A percentile compares a stretch with the other conserved stretches of the same genome.
Evolutionary conservation across 1,140 invertebrate species (phyloP).

Genomic region (Musca domestica): DNA sequence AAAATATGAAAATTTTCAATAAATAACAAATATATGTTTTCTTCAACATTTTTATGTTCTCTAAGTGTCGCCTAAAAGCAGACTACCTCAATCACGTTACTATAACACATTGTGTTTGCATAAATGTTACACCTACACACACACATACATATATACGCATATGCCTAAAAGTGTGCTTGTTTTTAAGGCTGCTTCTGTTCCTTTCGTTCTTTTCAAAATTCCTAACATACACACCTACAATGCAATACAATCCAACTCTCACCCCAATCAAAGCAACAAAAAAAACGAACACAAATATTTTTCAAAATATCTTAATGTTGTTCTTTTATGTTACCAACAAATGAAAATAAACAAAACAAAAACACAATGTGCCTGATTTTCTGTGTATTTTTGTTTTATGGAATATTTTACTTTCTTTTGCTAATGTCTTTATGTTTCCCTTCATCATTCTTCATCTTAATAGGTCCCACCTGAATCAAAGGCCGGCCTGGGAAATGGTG

Average conservation of each 20-base stretch:
- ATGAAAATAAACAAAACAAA: constrained; percentile 8
- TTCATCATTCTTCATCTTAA: constrained; percentile 18
- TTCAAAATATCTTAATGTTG: constrained; percentile 10
- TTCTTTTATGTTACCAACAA: constrained; percentile 2
- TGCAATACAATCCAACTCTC: no score
- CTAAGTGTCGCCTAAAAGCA: no score
- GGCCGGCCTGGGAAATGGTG: constrained; percentile 68
- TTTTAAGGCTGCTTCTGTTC: not conserved
- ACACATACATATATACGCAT: not conserved
- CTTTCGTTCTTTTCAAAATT: no score
- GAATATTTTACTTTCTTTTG: not conserved
- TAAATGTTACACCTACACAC: not conserved
- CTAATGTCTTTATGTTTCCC: not conserved
- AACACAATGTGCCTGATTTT: constrained; percentile 18
- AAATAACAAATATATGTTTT: no score
- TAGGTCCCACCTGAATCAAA: constrained; percentile 70
- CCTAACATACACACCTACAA: no score
- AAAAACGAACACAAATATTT: constrained; percentile 5
- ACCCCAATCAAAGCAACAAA: not conserved
- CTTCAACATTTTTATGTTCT: no score
- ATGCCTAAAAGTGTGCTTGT: constrained; percentile 18
- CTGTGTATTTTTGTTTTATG: not conserved
- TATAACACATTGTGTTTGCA: not conserved
- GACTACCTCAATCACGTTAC: no score
- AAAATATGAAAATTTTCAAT: no score